phyloP scores from a whole-genome alignment of 2,888 invertebrate genomes.

The Brenthis hecate region DNA sequence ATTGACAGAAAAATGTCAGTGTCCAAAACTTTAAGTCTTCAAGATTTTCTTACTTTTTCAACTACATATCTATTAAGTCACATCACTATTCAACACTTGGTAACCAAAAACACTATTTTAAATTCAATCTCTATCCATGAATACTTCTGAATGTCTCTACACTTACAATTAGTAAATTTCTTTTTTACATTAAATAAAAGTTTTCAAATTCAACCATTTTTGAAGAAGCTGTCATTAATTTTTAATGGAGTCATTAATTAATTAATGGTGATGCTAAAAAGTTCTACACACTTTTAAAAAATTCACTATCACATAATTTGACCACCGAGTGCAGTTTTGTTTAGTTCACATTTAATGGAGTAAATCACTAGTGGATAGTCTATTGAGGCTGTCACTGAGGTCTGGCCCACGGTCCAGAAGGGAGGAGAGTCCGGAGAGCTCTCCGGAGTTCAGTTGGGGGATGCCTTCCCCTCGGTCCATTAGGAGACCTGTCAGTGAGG shows the following conservation, averaged over 20 bases:
- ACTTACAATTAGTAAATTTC: too few relatives aligned
- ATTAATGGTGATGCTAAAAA: too few relatives aligned
- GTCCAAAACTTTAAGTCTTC: background rate
- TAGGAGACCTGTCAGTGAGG: slow-evolving; percentile 56
- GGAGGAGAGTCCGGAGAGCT: slow-evolving; percentile 66
- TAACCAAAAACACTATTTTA: background rate
- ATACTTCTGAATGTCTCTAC: background rate
- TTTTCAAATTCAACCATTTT: too few relatives aligned
- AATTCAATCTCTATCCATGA: background rate
- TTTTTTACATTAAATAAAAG: too few relatives aligned
- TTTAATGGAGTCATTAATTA: too few relatives aligned
- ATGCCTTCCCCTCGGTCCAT: slow-evolving; percentile 48
- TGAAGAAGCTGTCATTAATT: too few relatives aligned
- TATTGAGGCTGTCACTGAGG: slow-evolving; percentile 57
- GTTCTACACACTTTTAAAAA: background rate
- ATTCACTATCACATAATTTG: slow-evolving; percentile 1
- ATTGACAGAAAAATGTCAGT: background rate
- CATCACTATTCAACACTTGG: background rate
- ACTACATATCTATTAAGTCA: background rate
- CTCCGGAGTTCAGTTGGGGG: slow-evolving; percentile 73
- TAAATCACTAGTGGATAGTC: slow-evolving; percentile 58
- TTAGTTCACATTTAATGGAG: slow-evolving; percentile 28
- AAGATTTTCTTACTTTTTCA: background rate
- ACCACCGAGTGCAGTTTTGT: background rate
- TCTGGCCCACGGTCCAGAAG: slow-evolving; percentile 46